Conservation (phyloP, 92 coral and sea anemone species). For the Zoanthus gigantus region DNA sequence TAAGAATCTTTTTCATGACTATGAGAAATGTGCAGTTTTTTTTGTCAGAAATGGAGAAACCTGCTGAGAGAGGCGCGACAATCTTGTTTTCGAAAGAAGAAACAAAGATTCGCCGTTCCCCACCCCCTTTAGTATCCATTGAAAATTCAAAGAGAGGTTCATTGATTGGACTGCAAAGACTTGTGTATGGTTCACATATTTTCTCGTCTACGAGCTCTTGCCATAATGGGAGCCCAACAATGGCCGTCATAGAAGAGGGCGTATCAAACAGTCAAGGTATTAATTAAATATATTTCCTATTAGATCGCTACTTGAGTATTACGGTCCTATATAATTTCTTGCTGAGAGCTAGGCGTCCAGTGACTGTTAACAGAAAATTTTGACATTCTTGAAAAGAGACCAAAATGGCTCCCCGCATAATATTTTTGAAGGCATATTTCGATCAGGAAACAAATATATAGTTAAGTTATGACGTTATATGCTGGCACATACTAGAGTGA, state of each 20-base stretch:
- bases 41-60: slow-evolving; percentile 17
- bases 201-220: slow-evolving; percentile 61
- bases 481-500: no score
- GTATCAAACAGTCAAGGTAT: slow-evolving; percentile 17
- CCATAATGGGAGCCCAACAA: slow-evolving; percentile 25
- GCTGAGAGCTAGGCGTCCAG: no score
- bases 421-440: no score
- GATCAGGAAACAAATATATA: no score
- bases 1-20: background rate
- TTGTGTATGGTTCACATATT: slow-evolving; percentile 83
- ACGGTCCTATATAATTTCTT: no score
- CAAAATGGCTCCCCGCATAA: no score
- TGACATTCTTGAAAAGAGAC: no score
- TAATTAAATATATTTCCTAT: background rate
- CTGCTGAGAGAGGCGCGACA: slow-evolving; percentile 20
- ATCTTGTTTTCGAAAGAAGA: slow-evolving; percentile 56
- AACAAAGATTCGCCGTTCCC: slow-evolving; percentile 75
- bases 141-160: slow-evolving; percentile 78
- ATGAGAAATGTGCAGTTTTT: background rate
- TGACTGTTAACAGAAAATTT: no score
- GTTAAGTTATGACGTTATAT: no score
- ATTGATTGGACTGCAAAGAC: slow-evolving; percentile 81
- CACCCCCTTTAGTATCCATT: slow-evolving; percentile 84
- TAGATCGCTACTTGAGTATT: no score
- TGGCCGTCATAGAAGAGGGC: slow-evolving; percentile 28